Evolutionary conservation across 2,888 invertebrate genomes (phyloP), one percentile per base, ranked within the genome.

Genomic region (Leucophenga montana): DNA sequence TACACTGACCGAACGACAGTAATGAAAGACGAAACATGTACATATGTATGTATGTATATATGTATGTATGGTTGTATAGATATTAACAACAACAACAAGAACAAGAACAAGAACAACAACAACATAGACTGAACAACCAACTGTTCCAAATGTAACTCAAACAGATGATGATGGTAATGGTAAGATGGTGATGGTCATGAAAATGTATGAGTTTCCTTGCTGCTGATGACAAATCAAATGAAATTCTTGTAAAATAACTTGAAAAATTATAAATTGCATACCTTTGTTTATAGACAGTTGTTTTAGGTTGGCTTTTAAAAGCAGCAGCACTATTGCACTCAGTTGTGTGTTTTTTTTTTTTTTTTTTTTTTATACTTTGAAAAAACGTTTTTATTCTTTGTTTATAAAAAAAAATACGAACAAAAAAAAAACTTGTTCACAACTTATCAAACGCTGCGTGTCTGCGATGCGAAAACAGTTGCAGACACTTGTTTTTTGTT

Each of bases 351-450:
- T 5, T 5, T 39, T 39, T 8, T 39, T 39, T 39, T 11, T 5
- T 39, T 39, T 39, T 5, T 39, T 39, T 39, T 39, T 71, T 66
- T 68, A 48, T n/a, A n/a, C n/a, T n/a, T n/a, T n/a, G n/a, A 16
- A 48, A 13, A 48, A 48, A 56, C 56, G 22, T 14, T 27, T 27
- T 27, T 69, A 66, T 59, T 44, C 4, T 13, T 20, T 44, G 22
- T n/a, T 54, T 64, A 44, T 62, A 67, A 20, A 20, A 54, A 54
- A 39, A 50, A 68, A 20, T 64, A 44, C 39, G 66, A 20, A 20
- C 46, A 54, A 39, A 50, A 68, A 20, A 6, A 3, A 64, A 71
- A 54, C 71, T 77, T 80, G 74, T 75, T 69, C 62, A 73, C 69
- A 69, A 65, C 68, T 72, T 70, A 56, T 70, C 44, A 76, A 72